These are phyloP conservation scores for Podarcis muralis DNA, from an alignment of 2,113 vertebrate species.

Conservation along the genomic window DNA sequence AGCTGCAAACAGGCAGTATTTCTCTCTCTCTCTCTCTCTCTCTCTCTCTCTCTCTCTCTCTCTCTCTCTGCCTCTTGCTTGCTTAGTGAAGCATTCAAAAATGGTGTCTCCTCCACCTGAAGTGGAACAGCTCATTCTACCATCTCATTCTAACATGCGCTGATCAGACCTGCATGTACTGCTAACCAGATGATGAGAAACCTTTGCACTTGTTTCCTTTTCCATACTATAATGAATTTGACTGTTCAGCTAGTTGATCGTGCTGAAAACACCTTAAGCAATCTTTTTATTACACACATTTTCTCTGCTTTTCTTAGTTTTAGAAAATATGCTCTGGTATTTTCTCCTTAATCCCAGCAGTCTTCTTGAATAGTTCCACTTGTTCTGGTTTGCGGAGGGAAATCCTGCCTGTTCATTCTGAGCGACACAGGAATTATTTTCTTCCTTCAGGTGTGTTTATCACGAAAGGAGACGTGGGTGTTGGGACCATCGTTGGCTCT, in stretches of 20 bases:
- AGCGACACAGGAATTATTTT: constrained; percentile 56
- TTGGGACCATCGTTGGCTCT: constrained; percentile 97
- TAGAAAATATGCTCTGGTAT: background rate
- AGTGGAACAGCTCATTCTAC: background rate
- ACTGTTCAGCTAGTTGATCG: background rate
- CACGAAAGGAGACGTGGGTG: constrained; percentile 96
- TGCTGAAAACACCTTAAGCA: background rate
- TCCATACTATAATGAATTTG: background rate
- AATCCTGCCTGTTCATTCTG: background rate
- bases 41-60: too few species aligned
- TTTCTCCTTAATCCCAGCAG: background rate
- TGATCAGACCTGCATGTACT: background rate
- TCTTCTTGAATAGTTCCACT: background rate
- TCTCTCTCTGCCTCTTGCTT: too few species aligned
- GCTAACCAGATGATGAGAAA: background rate
- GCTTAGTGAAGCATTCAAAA: background rate
- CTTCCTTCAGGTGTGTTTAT: constrained; percentile 93
- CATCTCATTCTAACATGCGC: background rate
- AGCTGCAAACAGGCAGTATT: background rate
- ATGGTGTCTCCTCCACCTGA: background rate
- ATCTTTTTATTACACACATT: background rate
- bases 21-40: too few species aligned
- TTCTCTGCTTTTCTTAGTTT: background rate
- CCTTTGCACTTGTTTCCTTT: background rate
- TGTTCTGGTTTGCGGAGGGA: background rate